phyloP scores from a whole-genome alignment of 1,140 invertebrate species.

The Hypothenemus hampei region DNA sequence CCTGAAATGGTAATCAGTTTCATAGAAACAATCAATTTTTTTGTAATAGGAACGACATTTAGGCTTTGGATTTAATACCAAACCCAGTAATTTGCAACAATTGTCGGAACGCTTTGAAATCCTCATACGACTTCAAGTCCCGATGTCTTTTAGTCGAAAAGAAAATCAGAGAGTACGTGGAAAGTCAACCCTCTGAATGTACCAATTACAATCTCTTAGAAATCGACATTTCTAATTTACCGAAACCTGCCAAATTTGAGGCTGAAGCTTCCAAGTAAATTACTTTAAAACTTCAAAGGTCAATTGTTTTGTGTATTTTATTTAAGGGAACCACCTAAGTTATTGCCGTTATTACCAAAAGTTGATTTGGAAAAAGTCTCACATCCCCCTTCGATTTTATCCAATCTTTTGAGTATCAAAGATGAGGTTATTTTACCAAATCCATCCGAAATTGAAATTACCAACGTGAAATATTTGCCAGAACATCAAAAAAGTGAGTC shows the following conservation, averaged over 20 bases:
- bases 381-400: constrained; percentile 13
- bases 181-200: constrained; percentile 18
- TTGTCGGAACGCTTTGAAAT: constrained; percentile 30
- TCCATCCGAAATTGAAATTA: constrained; percentile 25
- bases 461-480: constrained; percentile 10
- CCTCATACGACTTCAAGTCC: constrained; percentile 33
- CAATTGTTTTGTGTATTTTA: not conserved
- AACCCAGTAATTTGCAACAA: constrained; percentile 34
- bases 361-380: not conserved
- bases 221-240: constrained; percentile 23
- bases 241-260: constrained; percentile 20
- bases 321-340: constrained; percentile 12
- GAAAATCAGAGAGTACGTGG: constrained; percentile 32
- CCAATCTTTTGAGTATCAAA: constrained; percentile 14
- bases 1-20: constrained; percentile 33
- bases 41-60: not conserved
- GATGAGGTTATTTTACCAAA: constrained; percentile 20
- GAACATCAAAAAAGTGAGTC: not conserved
- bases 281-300: not conserved
- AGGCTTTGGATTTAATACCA: constrained; percentile 36
- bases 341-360: constrained; percentile 13
- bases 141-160: constrained; percentile 31
- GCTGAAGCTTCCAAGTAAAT: constrained; percentile 14
- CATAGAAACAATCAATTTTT: not conserved
- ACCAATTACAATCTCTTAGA: constrained; percentile 19